Evolutionary conservation across 1,140 invertebrate species (phyloP).

Genomic region (Holotrichia oblita): DNA sequence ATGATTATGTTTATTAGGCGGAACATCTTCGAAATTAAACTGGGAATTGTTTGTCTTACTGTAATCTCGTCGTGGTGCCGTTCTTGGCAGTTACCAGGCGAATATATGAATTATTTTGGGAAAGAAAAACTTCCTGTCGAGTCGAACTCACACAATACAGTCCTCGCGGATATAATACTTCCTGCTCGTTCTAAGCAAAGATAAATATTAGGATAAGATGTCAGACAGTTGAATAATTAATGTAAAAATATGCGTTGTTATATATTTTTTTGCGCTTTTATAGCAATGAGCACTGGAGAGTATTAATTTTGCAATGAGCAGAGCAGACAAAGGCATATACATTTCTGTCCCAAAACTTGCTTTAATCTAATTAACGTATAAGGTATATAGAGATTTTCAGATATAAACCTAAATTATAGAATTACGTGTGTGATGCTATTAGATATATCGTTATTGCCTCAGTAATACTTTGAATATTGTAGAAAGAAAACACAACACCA

Average conservation of each 20-base stretch:
- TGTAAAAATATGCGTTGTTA: constrained; percentile 1
- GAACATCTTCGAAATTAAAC: constrained; percentile 26
- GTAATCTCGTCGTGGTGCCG: constrained; percentile 7
- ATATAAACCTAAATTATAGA: no score
- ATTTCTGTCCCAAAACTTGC: no score
- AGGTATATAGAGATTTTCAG: no score
- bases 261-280: not conserved
- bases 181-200: not conserved
- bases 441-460: no score
- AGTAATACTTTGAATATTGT: no score
- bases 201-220: constrained; percentile 27
- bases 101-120: constrained; percentile 26
- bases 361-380: no score
- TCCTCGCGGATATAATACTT: not conserved
- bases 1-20: constrained; percentile 34
- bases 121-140: constrained; percentile 9
- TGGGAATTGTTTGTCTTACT: constrained; percentile 32
- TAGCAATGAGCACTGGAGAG: not conserved
- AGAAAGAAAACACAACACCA: no score
- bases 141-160: not conserved
- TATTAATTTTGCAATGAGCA: not conserved
- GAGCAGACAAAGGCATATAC: not conserved
- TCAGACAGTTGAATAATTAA: constrained; percentile 18
- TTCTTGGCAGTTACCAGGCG: constrained; percentile 13
- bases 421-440: no score